Percentiles rank a stretch among this genome's conserved stretches.
These are phyloP conservation scores for Emydura subglobosa DNA, from an alignment of 2,113 vertebrate species.

Conservation along the genomic window DNA sequence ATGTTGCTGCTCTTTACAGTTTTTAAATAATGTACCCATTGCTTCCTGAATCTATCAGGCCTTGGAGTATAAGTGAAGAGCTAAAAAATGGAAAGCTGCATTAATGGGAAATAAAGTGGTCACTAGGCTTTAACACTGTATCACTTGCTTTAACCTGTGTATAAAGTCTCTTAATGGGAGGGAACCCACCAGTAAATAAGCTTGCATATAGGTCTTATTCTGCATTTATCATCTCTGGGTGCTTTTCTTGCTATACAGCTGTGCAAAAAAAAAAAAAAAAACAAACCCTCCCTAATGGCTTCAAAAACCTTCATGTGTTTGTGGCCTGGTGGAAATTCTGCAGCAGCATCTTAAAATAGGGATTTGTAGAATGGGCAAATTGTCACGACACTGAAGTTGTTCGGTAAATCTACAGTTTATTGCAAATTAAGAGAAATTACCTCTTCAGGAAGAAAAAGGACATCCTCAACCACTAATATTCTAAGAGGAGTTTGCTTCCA, in stretches of 20 bases:
- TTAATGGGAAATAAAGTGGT: conserved; percentile 52
- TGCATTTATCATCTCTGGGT: neutral
- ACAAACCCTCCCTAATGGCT: neutral
- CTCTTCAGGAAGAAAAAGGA: neutral
- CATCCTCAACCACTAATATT: neutral
- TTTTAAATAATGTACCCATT: conserved; percentile 39
- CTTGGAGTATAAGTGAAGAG: conserved; percentile 1
- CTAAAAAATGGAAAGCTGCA: conserved; percentile 46
- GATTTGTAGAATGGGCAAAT: neutral
- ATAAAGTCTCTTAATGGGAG: conserved; percentile 50
- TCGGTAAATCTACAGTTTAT: neutral
- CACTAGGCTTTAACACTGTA: conserved; percentile 22
- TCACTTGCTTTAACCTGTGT: conserved; percentile 33
- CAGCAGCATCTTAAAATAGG: neutral
- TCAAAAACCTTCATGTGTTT: neutral
- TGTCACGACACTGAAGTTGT: neutral
- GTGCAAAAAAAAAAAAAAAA: neutral
- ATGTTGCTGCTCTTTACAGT: neutral
- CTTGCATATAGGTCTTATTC: neutral
- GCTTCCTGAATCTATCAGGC: conserved; percentile 33
- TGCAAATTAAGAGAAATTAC: neutral
- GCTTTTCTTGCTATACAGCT: neutral
- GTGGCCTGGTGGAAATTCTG: neutral
- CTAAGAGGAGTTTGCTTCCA: neutral
- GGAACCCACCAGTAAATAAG: conserved; percentile 29